Evolutionary conservation across 2,113 vertebrate species (phyloP), one percentile per base, ranked within the genome.

Genomic region (Chionodraco myersi): DNA sequence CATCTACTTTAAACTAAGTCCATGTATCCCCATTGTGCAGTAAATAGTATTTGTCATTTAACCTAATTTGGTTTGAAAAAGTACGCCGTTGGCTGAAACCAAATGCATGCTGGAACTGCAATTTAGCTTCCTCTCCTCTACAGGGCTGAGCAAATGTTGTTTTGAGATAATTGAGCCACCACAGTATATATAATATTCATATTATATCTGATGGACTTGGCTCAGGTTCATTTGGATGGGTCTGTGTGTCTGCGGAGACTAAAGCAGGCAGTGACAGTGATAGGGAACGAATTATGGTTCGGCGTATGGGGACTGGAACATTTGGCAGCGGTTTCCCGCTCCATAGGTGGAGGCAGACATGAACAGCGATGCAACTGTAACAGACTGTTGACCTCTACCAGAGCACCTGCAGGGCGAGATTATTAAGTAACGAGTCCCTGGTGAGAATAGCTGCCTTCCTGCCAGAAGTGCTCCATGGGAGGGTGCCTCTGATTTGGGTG

Each of bases 361-460:
- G 87, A 89, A 83, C 87, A 76, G 85, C 81, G 34, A 86, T 83
- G 73, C 64, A 75, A 84, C 74, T 65, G 87, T 89, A 87, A 82
- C 91, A 89, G 86, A 71, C 86, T 86, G 83, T 78, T 94, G 93
- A 93, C 93, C 93, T 94, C 91, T 82, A 85, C 70, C 68, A 67
- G 80, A 79, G 82, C 88, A 92, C 92, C 91, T 88, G 94, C 91
- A 78, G 92, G 58, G 91, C 12, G 69, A 86, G 88, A 94, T 94
- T 93, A 93, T 94, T 92, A 90, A 85, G 89, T 91, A 91, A 92
- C 75, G 80, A 92, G 91, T 92, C 91, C 91, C 94, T 83, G 86
- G 92, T 90, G 90, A 88, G 83, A 89, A 77, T 76, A 86, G 77
- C 83, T 85, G 90, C 86, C 89, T 89, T 86, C 87, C 88, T 87